Base-by-base conservation (phyloP, 1,140 invertebrate species). In the Battus philenor region DNA sequence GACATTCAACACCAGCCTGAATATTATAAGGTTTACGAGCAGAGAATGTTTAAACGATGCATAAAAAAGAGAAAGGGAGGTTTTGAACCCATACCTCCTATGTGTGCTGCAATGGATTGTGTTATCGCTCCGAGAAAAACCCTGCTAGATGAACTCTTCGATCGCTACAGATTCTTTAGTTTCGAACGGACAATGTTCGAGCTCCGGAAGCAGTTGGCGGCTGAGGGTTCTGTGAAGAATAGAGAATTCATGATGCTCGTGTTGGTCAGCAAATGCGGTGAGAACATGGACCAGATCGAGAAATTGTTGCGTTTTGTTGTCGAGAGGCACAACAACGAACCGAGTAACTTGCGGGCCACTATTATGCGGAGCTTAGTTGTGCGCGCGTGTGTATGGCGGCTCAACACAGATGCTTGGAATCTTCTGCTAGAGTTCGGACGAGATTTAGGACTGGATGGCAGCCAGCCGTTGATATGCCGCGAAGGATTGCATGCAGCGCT, bases 191-290 rank as follows among this genome's bases (percentile, higher is more conserved):
- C 75, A 4, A 66, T 78, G 13, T 50, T 46, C 8, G 72, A 81
- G 20, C 46, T 81, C 1, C 48, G 32, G 1, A 64, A 56, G 22
- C 55, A 53, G 0, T 38, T 81, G 12, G 30, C 38, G 22, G 45
- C 47, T 1, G 72, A 72, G 20, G 51, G 47, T 50, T 59, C 56
- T 1, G 38, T 59, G 1, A 47, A 76, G 22, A 67, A 59, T 4
- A 51, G 77, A 11, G 54, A 67, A 10, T 65, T 62, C 30, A 76
- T 78, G 31, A 54, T 78, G 26, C 47, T 76, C 1, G 72, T 81
- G 2, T 50, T 81, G 10, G 62, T 81, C 2, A 81, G 74, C 54
- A 81, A 81, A 47, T 63, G 55, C 22, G 73, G 73, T 7, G 59
- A 64, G 3, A 47, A 58, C 12, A 45, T 50, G 6, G 48, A 56